Percentiles rank a stretch among this genome's conserved stretches.
phyloP scores from a whole-genome alignment of 2,888 invertebrate genomes.

The Timema podura region DNA sequence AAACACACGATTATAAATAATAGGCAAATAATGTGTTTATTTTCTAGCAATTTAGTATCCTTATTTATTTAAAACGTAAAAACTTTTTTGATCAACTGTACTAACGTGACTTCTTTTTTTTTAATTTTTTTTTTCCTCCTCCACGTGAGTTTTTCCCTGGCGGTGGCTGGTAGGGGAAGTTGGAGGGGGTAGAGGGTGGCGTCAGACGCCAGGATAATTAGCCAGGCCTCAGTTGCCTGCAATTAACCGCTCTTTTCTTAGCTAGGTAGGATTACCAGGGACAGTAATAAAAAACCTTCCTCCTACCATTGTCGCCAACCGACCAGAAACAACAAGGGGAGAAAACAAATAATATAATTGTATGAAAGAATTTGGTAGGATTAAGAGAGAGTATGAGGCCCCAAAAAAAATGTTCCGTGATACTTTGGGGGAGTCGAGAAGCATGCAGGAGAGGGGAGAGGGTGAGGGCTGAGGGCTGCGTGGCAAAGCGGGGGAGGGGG shows the following conservation, averaged over 20 bases:
- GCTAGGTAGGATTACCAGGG: conserved; percentile 6
- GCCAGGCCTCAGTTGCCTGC: conserved; percentile 2
- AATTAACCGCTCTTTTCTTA: conserved; percentile 6
- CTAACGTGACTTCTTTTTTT: background rate
- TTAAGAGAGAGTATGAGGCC: background rate
- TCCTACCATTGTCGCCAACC: background rate
- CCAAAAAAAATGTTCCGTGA: too few relatives aligned
- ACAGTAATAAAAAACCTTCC: background rate
- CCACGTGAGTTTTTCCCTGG: background rate
- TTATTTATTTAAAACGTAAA: background rate
- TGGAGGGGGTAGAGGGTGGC: background rate
- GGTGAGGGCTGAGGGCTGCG: too few relatives aligned
- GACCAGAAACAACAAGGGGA: background rate
- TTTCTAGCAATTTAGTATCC: too few relatives aligned
- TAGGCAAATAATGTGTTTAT: too few relatives aligned
- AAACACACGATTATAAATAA: too few relatives aligned
- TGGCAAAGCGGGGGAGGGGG: too few relatives aligned
- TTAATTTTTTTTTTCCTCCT: background rate
- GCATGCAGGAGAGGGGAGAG: too few relatives aligned
- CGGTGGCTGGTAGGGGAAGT: background rate
- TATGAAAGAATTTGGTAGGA: conserved; percentile 10
- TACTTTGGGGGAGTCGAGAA: too few relatives aligned
- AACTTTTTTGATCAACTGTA: conserved; percentile 14
- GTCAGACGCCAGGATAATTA: conserved; percentile 14
- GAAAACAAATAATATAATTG: conserved; percentile 17